phyloP scores from a whole-genome alignment of 2,797 vertebrate species.

The Nothura maculosa region DNA sequence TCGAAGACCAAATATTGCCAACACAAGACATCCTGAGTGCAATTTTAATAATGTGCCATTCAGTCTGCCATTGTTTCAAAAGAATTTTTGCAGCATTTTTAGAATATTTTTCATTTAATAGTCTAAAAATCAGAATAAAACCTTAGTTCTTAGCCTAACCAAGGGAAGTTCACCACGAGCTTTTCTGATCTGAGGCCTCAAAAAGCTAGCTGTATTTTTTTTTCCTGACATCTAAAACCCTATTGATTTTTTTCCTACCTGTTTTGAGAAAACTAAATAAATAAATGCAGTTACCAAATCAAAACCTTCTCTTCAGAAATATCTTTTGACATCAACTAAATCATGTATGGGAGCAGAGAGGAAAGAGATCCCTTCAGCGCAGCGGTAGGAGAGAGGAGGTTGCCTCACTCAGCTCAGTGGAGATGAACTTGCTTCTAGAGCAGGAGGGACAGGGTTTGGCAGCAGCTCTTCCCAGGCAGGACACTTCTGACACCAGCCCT shows the following conservation, averaged over 20 bases:
- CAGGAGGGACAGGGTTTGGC: neutral
- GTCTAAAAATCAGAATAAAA: neutral
- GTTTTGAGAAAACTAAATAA: neutral
- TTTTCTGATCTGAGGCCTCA: neutral
- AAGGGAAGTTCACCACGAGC: neutral
- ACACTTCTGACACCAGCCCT: too few species aligned
- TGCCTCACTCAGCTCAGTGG: rapidly evolving
- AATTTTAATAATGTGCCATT: neutral
- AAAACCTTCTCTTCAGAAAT: neutral
- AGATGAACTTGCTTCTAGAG: neutral
- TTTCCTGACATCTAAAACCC: neutral
- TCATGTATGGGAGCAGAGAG: neutral
- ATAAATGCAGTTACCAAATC: neutral
- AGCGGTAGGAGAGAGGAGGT: neutral
- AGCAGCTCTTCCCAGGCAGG: rapidly evolving
- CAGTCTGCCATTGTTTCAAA: neutral
- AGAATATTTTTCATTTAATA: neutral
- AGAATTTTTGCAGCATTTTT: neutral
- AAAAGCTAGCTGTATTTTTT: rapidly evolving
- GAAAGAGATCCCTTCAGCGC: rapidly evolving
- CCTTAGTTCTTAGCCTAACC: neutral
- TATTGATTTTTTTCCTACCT: neutral
- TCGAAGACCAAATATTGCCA: neutral
- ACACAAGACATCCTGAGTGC: neutral
- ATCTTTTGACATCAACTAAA: neutral